These are phyloP conservation scores for Parazoanthus atlanticus DNA, from an alignment of 92 coral and sea anemone species.

Conservation along the genomic window DNA sequence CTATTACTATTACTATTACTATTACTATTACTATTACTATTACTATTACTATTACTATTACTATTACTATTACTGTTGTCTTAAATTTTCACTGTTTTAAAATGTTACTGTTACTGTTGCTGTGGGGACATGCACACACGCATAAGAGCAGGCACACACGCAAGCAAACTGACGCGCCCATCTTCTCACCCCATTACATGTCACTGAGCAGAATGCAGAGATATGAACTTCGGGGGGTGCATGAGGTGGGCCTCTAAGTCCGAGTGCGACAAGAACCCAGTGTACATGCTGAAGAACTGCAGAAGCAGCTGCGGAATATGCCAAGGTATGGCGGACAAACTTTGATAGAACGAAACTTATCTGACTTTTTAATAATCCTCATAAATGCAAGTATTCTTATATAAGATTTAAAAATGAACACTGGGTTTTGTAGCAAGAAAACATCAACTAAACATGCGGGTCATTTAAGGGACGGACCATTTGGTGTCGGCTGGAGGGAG, in stretches of 20 bases:
- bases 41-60: not conserved
- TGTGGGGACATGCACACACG: not conserved
- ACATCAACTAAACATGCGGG: too few relatives aligned
- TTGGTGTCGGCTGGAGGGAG: not conserved
- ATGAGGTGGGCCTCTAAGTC: not conserved
- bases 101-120: not conserved
- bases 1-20: not conserved
- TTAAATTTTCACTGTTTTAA: too few relatives aligned
- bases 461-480: not conserved
- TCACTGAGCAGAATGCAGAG: not conserved
- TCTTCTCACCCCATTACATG: too few relatives aligned
- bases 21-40: not conserved
- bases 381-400: too few relatives aligned
- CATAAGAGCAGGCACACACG: too few relatives aligned
- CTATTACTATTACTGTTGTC: too few relatives aligned
- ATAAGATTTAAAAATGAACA: too few relatives aligned
- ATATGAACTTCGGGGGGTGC: not conserved
- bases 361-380: too few relatives aligned
- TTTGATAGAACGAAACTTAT: too few relatives aligned
- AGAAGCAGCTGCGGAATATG: constrained; percentile 9
- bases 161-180: too few relatives aligned
- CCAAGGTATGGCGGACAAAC: not conserved
- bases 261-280: constrained; percentile 8
- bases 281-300: constrained; percentile 6
- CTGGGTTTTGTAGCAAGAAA: too few relatives aligned